Evolutionary conservation across 2,113 vertebrate genomes (phyloP), one percentile per base, ranked within the genome.

Genomic region (Guaruba guarouba): DNA sequence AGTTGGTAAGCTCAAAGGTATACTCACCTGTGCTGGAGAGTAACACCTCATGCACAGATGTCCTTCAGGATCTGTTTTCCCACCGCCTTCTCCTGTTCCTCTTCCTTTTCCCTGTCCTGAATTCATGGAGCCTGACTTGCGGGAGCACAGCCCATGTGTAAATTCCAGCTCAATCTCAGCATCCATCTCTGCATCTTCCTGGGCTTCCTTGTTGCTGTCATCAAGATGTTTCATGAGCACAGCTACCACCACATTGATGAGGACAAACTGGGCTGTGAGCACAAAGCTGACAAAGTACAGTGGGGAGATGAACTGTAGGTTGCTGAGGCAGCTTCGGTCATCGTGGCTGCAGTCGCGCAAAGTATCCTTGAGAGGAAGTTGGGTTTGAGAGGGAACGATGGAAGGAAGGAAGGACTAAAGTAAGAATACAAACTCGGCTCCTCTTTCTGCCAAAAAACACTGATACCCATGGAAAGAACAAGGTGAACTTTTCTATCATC

Each of bases 171-270:
- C 99, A 79, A 99, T 99, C 97, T 99, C 99, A 3, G 99, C 99
- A 77, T 99, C 99, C 99, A 99, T 99, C 98, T 99, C 99, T 6
- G 99, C 99, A 57, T 99, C 99, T 98, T 99, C 99, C 97, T 99
- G 98, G n/a, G 99, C 99, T 97, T 99, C 99, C 97, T 99, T 99
- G 98, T 99, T 99, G 98, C 99, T 99, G 98, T 99, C 99, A 3
- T 99, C 99, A 51, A 99, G 98, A 95, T 99, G 99, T 96, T 99
- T 99, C 99, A 99, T 99, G 92, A 99, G 99, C 97, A 99, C 99
- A 11, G 99, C 99, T 97, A 99, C 99, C 97, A 99, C 99, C 98
- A 99, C 99, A 19, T 99, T 99, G 98, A 99, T 99, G 97, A 99
- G 99, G 97, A 99, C 99, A 64, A 99, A 99, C 98, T 99, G 99